Evolutionary conservation across 2,113 vertebrate genomes (phyloP).

Genomic region (Stigmatopora argus): DNA sequence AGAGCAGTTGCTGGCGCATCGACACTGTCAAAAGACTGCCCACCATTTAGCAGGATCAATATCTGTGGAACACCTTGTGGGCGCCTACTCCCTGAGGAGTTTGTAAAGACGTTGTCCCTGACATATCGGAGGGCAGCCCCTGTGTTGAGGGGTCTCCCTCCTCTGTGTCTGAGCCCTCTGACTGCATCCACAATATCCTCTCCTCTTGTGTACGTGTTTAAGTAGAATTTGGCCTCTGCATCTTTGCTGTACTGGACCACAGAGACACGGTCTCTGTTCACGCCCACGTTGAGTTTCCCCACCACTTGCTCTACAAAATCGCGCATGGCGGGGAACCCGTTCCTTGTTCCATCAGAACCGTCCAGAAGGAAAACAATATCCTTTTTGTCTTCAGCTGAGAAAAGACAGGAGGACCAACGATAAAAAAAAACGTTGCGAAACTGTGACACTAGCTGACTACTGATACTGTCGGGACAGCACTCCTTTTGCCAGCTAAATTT

Average conservation of each 20-base stretch:
- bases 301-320: conserved; percentile 63
- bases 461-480: background rate
- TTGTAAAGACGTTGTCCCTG: conserved; percentile 64
- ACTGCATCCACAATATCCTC: conserved; percentile 9
- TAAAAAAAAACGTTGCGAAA: background rate
- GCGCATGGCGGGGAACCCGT: conserved; percentile 54
- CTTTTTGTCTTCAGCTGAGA: conserved; percentile 38
- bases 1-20: conserved; percentile 35
- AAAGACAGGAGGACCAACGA: conserved; percentile 16
- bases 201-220: conserved; percentile 37
- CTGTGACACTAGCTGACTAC: background rate
- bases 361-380: conserved; percentile 74
- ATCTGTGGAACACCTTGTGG: conserved; percentile 72
- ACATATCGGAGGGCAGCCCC: conserved; percentile 40
- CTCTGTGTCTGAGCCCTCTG: too few relatives aligned
- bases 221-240: conserved; percentile 39
- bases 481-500: background rate
- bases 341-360: conserved; percentile 68
- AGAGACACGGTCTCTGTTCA: conserved; percentile 43
- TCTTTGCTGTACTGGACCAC: conserved; percentile 56
- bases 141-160: too few relatives aligned
- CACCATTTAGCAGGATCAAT: conserved; percentile 51
- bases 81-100: conserved; percentile 70
- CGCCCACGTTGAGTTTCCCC: conserved; percentile 56
- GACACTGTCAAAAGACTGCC: conserved; percentile 44